A percentile compares a stretch with the other conserved stretches of the same genome.
Conservation (phyloP, 1,140 invertebrate genomes). For the Teleogryllus occipitalis region DNA sequence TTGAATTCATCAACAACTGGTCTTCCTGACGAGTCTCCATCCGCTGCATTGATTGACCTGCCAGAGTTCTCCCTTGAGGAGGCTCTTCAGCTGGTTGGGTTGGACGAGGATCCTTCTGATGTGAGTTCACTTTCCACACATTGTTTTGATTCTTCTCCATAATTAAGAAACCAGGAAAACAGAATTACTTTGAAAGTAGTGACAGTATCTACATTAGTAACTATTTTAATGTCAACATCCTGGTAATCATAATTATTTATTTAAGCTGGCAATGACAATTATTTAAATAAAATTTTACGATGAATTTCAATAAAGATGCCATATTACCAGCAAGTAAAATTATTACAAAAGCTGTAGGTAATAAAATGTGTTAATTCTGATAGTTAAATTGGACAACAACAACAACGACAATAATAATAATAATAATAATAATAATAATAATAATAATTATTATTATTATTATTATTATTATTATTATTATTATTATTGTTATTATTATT, state of each 20-base stretch:
- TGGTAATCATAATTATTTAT: no score
- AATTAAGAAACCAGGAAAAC: no score
- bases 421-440: not conserved
- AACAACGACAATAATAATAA: not conserved
- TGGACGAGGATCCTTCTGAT: conserved; percentile 45
- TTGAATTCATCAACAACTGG: conserved; percentile 28
- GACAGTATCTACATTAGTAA: no score
- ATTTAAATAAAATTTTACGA: no score
- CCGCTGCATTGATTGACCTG: conserved; percentile 32
- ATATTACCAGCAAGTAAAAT: no score
- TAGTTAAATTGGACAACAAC: not conserved
- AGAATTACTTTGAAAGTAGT: no score
- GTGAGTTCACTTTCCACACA: not conserved
- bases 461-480: not conserved
- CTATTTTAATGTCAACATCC: no score
- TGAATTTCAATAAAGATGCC: no score
- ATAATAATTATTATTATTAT: not conserved
- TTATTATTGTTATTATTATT: not conserved
- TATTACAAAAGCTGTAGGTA: no score
- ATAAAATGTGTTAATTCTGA: not conserved
- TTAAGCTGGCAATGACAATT: no score
- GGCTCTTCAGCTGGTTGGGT: conserved; percentile 59
- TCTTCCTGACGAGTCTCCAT: conserved; percentile 26
- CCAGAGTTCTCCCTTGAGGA: conserved; percentile 62
- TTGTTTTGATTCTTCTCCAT: no score